Percentiles rank a stretch among this genome's conserved stretches.
These are phyloP conservation scores for Diloba caeruleocephala DNA, from an alignment of 2,888 invertebrate genomes.

Conservation along the genomic window DNA sequence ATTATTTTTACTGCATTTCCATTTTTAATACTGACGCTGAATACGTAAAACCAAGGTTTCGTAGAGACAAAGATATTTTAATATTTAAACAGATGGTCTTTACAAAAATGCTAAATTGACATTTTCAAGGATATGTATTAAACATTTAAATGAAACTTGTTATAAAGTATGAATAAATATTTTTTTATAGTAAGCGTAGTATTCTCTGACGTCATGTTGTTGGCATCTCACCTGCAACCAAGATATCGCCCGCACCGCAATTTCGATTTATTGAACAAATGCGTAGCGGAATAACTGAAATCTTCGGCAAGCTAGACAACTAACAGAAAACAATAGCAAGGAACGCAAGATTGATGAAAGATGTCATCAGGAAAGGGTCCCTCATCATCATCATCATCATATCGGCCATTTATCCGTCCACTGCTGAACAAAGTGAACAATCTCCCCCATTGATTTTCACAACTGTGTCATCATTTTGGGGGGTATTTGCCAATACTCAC, in stretches of 20 bases:
- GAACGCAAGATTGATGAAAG: background rate
- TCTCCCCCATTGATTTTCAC: too few species aligned
- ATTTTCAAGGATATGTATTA: slow-evolving; percentile 15
- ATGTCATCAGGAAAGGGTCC: slow-evolving; percentile 11
- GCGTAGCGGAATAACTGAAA: too few species aligned
- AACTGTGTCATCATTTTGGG: too few species aligned
- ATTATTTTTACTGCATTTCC: slow-evolving; percentile 27
- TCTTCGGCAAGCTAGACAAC: too few species aligned
- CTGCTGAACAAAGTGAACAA: too few species aligned
- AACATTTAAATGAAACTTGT: slow-evolving; percentile 14
- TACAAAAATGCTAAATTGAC: slow-evolving; percentile 9
- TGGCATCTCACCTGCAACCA: background rate
- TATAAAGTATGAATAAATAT: background rate
- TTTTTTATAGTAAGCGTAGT: slow-evolving; percentile 1
- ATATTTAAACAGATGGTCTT: slow-evolving; percentile 40
- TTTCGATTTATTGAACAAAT: too few species aligned
- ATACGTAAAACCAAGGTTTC: slow-evolving; percentile 1
- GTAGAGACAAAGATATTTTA: slow-evolving; percentile 8
- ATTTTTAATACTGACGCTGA: slow-evolving; percentile 1
- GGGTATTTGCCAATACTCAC: too few species aligned
- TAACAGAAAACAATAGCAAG: slow-evolving; percentile 7
- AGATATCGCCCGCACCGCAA: too few species aligned
- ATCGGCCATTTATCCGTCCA: too few species aligned
- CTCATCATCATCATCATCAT: too few species aligned
- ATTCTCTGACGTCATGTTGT: background rate